Conservation (phyloP, 2,113 vertebrate genomes). For the Girardinichthys multiradiatus region DNA sequence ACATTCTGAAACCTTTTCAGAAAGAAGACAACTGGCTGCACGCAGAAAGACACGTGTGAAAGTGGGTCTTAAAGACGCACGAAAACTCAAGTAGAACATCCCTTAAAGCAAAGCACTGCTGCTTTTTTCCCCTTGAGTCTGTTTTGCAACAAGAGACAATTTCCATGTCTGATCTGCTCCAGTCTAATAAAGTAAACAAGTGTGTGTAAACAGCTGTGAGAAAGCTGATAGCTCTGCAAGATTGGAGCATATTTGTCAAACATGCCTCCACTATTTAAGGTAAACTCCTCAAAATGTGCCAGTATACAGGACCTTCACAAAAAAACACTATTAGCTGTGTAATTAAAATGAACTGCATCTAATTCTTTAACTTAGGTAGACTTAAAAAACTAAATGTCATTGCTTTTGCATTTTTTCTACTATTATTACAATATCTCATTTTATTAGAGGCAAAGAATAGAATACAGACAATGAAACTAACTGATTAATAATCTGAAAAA, state of each 20-base stretch:
- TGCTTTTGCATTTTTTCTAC: neutral
- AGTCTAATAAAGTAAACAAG: conserved; percentile 36
- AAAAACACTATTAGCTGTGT: neutral
- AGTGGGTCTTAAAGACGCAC: conserved; percentile 5
- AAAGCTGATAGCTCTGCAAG: conserved; percentile 16
- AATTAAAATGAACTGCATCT: neutral
- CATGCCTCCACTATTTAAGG: neutral
- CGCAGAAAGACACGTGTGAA: neutral
- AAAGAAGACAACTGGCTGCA: conserved; percentile 30
- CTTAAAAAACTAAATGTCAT: neutral
- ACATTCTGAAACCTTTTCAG: conserved; percentile 34
- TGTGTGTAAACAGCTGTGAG: conserved; percentile 48
- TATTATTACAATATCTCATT: neutral
- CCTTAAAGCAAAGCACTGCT: conserved; percentile 50
- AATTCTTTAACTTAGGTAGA: neutral
- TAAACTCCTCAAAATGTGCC: neutral
- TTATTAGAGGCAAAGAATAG: neutral
- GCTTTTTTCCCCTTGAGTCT: conserved; percentile 17
- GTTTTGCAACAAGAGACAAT: conserved; percentile 48
- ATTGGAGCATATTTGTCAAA: conserved; percentile 28
- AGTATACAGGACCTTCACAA: neutral
- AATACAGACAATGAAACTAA: neutral
- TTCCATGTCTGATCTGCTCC: conserved; percentile 63
- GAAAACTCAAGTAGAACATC: conserved; percentile 28
- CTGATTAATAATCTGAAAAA: no score